Base-by-base conservation (phyloP, 2,113 vertebrate genomes). In the Dolichotis patagonum region DNA sequence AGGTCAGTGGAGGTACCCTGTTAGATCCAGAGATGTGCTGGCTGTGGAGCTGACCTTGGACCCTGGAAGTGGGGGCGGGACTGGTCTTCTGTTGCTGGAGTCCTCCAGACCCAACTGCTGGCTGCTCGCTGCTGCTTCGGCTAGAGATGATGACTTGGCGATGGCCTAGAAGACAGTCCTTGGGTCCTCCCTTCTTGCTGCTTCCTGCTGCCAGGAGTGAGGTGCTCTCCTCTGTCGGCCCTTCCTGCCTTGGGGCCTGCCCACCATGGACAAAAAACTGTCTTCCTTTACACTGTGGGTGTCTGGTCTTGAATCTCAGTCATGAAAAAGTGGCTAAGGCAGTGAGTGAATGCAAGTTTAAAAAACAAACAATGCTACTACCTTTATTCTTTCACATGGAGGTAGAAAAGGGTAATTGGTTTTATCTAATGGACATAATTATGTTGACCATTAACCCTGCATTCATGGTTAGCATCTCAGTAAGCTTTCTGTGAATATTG, bases 401-500 rank as follows among this genome's bases (percentile, higher is more conserved):
- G 14, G 12, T 88, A 8, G 85, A 54, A 77, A 86, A 81, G 67
- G 28, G 88, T 92, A 91, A 83, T 93, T 94, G 82, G 63, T 60
- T 60, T 3, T 77, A 85, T 77, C 43, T 85, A 60, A 87, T 46
- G 81, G 60, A 38, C 20, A 32, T 94, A 90, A 94, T 92, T 86
- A 60, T 49, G 41, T 62, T 92, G 69, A 73, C 81, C 38, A 52
- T 75, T 96, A 94, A 58, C 28, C 24, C 38, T 41, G 49, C 4
- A 13, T 65, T 87, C 49, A 77, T n/a, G 38, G 24, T 58, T 95
- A 85, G 67, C 60, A 77, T 90, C 43, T 90, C 56, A 90, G 90
- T 94, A 94, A 90, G 11, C 32, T 92, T 95, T 80, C 54, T 95
- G 62, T 28, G 88, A 87, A 41, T 92, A 88, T 60, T 85, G 54